Base-by-base conservation (phyloP, 2,888 invertebrate species). In the Heliconius ismenius region DNA sequence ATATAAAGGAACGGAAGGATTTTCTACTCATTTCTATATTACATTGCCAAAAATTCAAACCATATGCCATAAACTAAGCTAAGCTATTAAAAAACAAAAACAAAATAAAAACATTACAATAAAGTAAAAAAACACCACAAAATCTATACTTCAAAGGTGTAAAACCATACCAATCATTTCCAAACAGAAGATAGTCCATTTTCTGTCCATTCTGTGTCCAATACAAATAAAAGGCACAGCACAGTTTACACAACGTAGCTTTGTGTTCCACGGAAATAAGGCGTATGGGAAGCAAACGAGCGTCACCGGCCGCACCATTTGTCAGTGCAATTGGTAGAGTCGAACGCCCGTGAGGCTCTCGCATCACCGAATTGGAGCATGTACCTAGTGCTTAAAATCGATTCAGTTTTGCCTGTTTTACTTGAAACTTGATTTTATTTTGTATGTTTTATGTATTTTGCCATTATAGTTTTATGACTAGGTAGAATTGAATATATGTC, bases 291-390 rank as follows among this genome's bases (percentile, higher is more conserved):
- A 70, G 75, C 63, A 64, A 76, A 76, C 70, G 75, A 63, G 70
- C 70, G 63, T 76, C 70, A 76, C 43, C 63, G 70, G 49, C 49
- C 75, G 75, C 63, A 63, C 70, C 63, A 70, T 76, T 76, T 76
- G 75, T 70, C 75, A 70, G 70, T 70, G 49, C 75, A 76, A 76
- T 76, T 76, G 69, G 70, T 70, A 39, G 63, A 64, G 54, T 63
- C 54, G 32, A 54, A n/a, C 26, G 54, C 28, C 54, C 18, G 65
- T 39, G 70, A 24, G 49, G 28, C 49, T 24, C 72, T 73, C 72
- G 32, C 62, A 39, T 73, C 58, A 21, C 63, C 49, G 54, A 64
- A 60, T 65, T 58, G 64, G 28, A 39, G 26, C 26, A 26, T 64
- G 39, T 21, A n/a, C n/a, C n/a, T n/a, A 62, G n/a, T 36, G 21